Conservation (phyloP, 2,888 invertebrate genomes). For the Parelbella ahira region DNA sequence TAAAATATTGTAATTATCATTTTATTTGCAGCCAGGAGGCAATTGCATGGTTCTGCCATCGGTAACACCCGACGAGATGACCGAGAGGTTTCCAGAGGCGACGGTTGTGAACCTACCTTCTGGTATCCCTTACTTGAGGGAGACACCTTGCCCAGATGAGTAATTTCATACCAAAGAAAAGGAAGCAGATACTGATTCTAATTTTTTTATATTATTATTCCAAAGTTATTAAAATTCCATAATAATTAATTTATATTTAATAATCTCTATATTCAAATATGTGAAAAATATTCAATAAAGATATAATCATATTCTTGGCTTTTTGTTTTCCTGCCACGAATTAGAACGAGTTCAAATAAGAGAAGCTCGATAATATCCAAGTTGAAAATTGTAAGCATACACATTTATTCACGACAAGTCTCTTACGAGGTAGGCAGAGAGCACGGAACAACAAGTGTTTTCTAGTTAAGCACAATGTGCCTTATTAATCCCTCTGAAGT, state of each 20-base stretch:
- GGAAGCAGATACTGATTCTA: background rate
- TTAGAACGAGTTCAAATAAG: too few species aligned
- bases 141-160: constrained; percentile 82
- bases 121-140: constrained; percentile 90
- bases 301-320: too few species aligned
- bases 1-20: too few species aligned
- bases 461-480: too few species aligned
- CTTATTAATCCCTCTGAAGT: too few species aligned
- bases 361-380: too few species aligned
- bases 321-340: too few species aligned
- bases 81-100: constrained; percentile 85
- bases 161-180: constrained; percentile 28
- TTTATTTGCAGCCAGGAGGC: constrained; percentile 84
- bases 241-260: background rate
- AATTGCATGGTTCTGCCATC: constrained; percentile 95
- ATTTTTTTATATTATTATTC: constrained; percentile 1
- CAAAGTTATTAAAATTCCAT: constrained; percentile 8
- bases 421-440: too few species aligned
- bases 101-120: constrained; percentile 88
- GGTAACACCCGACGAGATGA: constrained; percentile 85
- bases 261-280: background rate
- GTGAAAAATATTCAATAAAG: constrained; percentile 11
- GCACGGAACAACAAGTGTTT: too few species aligned
- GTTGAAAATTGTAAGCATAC: too few species aligned
- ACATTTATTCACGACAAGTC: too few species aligned